Percentiles rank a stretch among this genome's conserved stretches.
These are phyloP conservation scores for Talpa occidentalis DNA, from an alignment of 2,113 vertebrate species.

Conservation along the genomic window DNA sequence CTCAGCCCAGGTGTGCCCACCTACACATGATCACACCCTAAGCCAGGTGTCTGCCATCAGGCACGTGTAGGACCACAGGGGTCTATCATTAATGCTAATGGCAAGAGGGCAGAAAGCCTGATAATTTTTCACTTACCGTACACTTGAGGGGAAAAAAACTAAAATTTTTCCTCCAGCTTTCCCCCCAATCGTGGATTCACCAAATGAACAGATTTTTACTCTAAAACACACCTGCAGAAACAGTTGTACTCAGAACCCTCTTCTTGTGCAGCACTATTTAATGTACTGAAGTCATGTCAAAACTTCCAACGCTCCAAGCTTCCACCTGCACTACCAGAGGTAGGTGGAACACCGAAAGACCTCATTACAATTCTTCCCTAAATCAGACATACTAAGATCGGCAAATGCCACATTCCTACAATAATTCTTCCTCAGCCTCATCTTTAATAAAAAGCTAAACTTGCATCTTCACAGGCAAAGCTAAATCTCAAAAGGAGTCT, in stretches of 20 bases:
- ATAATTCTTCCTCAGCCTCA: conserved; percentile 34
- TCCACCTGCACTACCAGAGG: conserved; percentile 55
- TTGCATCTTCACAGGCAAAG: not conserved
- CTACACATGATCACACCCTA: too few species aligned
- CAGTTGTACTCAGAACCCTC: conserved; percentile 40
- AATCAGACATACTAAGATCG: conserved; percentile 63
- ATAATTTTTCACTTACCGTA: too few species aligned
- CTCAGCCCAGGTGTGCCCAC: too few species aligned
- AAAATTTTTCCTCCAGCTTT: conserved; percentile 34
- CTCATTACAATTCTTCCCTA: conserved; percentile 67
- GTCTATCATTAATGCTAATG: too few species aligned
- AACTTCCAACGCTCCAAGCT: conserved; percentile 72
- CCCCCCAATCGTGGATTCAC: conserved; percentile 52
- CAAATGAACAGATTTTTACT: conserved; percentile 57
- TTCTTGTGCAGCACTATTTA: conserved; percentile 68
- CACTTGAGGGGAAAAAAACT: not conserved
- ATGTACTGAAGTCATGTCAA: conserved; percentile 75
- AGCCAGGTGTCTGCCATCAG: too few species aligned
- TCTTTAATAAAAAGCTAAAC: conserved; percentile 39
- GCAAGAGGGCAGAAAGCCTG: too few species aligned
- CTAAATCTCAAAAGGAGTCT: not conserved
- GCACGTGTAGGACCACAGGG: too few species aligned
- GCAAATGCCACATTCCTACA: conserved; percentile 39
- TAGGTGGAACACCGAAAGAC: conserved; percentile 70
- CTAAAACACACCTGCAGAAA: conserved; percentile 71